A percentile compares a stretch with the other conserved stretches of the same genome.
phyloP scores from a whole-genome alignment of 2,888 invertebrate genomes.

The Glyphotaelius pellucidus region DNA sequence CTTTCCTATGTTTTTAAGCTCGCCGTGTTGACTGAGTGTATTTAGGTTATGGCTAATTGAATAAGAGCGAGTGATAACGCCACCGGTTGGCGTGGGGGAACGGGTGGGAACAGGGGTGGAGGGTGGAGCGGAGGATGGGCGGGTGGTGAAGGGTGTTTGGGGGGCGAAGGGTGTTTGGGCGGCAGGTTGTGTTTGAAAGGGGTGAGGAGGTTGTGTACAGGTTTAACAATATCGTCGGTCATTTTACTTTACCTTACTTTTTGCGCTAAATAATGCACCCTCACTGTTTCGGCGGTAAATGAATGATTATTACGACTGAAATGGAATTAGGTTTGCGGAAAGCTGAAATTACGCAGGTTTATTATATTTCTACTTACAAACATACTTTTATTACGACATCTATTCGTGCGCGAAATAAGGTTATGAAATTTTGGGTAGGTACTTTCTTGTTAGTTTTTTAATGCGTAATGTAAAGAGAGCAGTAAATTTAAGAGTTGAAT shows the following conservation, averaged over 20 bases:
- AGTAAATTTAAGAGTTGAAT: not conserved
- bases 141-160: slow-evolving; percentile 26
- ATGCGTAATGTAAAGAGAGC: not conserved
- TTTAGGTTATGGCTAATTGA: slow-evolving; percentile 47
- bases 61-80: slow-evolving; percentile 43
- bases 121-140: not conserved
- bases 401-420: not conserved
- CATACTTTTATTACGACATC: not conserved
- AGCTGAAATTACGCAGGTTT: not conserved
- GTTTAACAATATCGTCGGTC: slow-evolving; percentile 27
- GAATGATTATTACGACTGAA: slow-evolving; percentile 7
- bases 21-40: slow-evolving; percentile 38
- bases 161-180: not conserved
- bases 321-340: not conserved
- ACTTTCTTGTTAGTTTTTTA: not conserved
- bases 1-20: slow-evolving; percentile 20
- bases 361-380: not conserved
- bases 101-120: not conserved
- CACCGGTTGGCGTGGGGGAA: slow-evolving; percentile 4
- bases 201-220: not conserved
- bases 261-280: slow-evolving; percentile 3
- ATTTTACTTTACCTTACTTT: slow-evolving; percentile 31
- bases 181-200: not conserved
- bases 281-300: slow-evolving; percentile 3
- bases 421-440: not conserved